Evolutionary conservation across 2,113 vertebrate species (phyloP).

Genomic region (Oceanodroma tethys): DNA sequence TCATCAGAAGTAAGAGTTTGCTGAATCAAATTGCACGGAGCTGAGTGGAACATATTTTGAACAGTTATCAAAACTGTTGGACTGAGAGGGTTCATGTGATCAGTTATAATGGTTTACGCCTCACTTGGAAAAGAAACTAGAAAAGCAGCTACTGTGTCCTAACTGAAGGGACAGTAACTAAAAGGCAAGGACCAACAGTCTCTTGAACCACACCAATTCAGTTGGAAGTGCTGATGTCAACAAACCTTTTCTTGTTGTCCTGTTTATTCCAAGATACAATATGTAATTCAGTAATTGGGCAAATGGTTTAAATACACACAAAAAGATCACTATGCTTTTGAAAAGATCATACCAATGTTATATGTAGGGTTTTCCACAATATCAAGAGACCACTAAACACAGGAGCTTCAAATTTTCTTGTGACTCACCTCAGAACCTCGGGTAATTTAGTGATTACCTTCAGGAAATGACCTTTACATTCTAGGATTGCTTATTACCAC

Average conservation of each 20-base stretch:
- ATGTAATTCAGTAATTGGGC: neutral
- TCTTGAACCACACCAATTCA: neutral
- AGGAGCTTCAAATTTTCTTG: neutral
- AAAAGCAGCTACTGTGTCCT: neutral
- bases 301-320: neutral
- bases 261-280: neutral
- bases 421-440: neutral
- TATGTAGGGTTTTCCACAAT: neutral
- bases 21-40: neutral
- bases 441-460: neutral
- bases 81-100: neutral
- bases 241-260: neutral
- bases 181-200: neutral
- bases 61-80: neutral
- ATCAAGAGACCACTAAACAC: neutral
- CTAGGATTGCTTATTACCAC: neutral
- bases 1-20: slow-evolving; percentile 9
- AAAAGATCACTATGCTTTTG: neutral
- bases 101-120: neutral
- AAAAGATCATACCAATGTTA: neutral
- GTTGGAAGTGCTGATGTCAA: neutral
- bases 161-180: neutral
- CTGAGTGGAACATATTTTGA: neutral
- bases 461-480: neutral
- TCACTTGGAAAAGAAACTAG: neutral